These are phyloP conservation scores for Bovichtus diacanthus DNA, from an alignment of 2,797 vertebrate genomes.

Conservation along the genomic window DNA sequence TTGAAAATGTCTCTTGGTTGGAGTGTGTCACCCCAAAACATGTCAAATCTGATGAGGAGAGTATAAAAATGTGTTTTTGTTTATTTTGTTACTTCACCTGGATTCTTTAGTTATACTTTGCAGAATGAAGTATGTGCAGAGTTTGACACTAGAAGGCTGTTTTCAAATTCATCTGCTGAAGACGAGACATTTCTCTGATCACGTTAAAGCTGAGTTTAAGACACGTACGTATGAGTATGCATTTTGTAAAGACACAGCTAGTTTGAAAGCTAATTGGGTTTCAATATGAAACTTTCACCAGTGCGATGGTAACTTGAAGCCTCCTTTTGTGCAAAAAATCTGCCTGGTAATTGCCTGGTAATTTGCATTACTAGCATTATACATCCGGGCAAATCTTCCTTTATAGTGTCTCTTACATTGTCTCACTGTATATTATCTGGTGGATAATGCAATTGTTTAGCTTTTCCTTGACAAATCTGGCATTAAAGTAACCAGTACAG, in stretches of 20 bases:
- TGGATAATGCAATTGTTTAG: not conserved
- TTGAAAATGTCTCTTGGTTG: slow-evolving; percentile 34
- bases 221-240: too few relatives aligned
- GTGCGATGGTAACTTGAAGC: not conserved
- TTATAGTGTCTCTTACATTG: not conserved
- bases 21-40: not conserved
- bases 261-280: not conserved
- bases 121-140: not conserved
- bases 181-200: too few relatives aligned
- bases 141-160: not conserved
- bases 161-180: not conserved
- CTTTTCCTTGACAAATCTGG: not conserved
- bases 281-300: not conserved
- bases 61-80: not conserved
- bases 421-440: not conserved
- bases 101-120: not conserved
- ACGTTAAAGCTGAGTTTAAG: not conserved
- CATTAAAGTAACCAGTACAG: not conserved
- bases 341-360: too few relatives aligned
- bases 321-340: too few relatives aligned
- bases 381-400: not conserved
- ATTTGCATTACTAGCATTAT: not conserved
- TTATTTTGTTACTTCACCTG: not conserved
- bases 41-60: slow-evolving; percentile 16
- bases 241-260: not conserved